Evolutionary conservation across 92 coral and sea anemone species (phyloP).

Genomic region (Epizoanthus stellaris): DNA sequence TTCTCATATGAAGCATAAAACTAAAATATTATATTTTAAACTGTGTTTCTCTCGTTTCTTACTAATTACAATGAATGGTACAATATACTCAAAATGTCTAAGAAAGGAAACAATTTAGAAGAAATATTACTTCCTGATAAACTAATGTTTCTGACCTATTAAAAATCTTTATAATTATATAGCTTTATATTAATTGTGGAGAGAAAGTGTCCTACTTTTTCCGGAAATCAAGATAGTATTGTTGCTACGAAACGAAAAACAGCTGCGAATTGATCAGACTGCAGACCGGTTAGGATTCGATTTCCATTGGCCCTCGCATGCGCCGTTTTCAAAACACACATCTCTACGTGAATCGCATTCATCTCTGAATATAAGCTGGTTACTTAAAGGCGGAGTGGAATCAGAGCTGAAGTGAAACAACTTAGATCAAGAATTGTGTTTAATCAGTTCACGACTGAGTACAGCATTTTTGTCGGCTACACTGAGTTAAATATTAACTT

Average conservation of each 20-base stretch:
- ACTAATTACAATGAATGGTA: too few species aligned
- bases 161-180: neutral
- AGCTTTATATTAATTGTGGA: neutral
- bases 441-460: neutral
- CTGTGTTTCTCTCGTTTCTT: too few species aligned
- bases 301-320: neutral
- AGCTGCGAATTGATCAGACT: conserved; percentile 10
- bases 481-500: neutral
- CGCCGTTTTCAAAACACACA: neutral
- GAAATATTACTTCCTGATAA: too few species aligned
- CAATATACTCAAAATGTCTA: too few species aligned
- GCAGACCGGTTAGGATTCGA: neutral
- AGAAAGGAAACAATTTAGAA: too few species aligned
- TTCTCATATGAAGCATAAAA: neutral
- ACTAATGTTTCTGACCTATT: too few species aligned
- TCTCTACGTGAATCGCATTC: conserved; percentile 1
- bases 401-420: neutral
- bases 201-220: neutral
- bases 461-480: neutral
- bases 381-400: neutral
- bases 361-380: conserved; percentile 1
- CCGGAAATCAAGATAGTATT: conserved; percentile 7
- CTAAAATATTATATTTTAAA: neutral
- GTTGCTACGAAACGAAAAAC: conserved; percentile 22
- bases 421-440: neutral